These are phyloP conservation scores for Podarcis siculus DNA, from an alignment of 2,797 vertebrate species.

Conservation along the genomic window DNA sequence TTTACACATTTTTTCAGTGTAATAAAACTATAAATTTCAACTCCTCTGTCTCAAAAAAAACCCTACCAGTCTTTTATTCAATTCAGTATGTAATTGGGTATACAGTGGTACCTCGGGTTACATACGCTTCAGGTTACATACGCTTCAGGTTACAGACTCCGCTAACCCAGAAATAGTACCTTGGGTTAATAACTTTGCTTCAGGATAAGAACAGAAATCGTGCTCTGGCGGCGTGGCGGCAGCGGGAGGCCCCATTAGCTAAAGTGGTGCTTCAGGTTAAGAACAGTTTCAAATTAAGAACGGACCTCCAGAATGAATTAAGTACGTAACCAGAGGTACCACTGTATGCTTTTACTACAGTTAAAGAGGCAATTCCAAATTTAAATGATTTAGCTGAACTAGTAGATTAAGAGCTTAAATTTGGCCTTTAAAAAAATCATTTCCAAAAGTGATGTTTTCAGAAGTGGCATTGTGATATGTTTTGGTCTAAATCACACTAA, in stretches of 20 bases:
- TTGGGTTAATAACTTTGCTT: no score
- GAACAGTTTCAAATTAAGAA: no score
- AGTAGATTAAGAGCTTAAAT: slow-evolving; percentile 52
- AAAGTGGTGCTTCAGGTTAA: no score
- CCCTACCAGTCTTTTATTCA: slow-evolving; percentile 68
- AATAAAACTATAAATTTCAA: slow-evolving; percentile 78
- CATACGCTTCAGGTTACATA: no score
- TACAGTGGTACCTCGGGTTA: neutral
- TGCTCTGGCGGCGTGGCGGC: rapidly evolving
- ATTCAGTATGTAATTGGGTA: slow-evolving; percentile 72
- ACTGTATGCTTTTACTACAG: slow-evolving; percentile 62
- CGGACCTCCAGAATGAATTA: no score
- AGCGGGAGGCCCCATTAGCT: no score
- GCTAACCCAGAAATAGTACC: no score
- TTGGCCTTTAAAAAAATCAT: slow-evolving; percentile 25
- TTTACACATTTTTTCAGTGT: slow-evolving; percentile 76
- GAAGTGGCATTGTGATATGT: neutral
- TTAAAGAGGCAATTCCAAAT: slow-evolving; percentile 60
- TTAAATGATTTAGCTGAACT: slow-evolving; percentile 65
- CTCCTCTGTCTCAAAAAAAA: slow-evolving; percentile 37
- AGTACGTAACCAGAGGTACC: no score
- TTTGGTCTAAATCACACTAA: neutral
- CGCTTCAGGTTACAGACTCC: no score
- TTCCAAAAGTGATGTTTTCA: slow-evolving; percentile 41
- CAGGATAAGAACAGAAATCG: no score